phyloP scores from a whole-genome alignment of 1,140 invertebrate genomes.

The Heliconius melpomene region DNA sequence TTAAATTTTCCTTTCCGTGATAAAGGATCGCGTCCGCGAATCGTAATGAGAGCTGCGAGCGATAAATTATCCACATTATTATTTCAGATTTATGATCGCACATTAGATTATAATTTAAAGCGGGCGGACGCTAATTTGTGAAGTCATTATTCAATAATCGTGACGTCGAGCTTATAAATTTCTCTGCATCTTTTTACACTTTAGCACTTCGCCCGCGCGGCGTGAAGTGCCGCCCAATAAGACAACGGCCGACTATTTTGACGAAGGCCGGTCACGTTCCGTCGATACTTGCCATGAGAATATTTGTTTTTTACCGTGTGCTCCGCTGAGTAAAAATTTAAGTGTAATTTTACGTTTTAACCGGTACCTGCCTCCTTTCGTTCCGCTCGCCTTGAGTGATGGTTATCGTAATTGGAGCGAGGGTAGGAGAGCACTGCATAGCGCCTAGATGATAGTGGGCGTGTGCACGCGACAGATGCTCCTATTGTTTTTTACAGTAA shows the following conservation, averaged over 20 bases:
- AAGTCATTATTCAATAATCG: conserved; percentile 78
- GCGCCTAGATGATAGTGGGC: conserved; percentile 58
- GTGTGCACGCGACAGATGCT: conserved; percentile 48
- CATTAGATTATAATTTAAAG: conserved; percentile 57
- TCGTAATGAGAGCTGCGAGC: conserved; percentile 47
- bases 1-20: conserved; percentile 42
- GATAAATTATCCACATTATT: conserved; percentile 56
- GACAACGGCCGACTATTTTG: conserved; percentile 77
- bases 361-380: conserved; percentile 78
- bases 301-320: conserved; percentile 80
- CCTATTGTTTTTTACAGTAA: not conserved
- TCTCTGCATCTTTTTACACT: conserved; percentile 77
- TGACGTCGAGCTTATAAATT: conserved; percentile 76
- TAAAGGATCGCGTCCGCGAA: conserved; percentile 50
- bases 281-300: conserved; percentile 79
- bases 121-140: conserved; percentile 63
- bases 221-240: conserved; percentile 73
- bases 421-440: conserved; percentile 65
- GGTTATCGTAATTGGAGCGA: conserved; percentile 78
- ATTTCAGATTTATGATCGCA: conserved; percentile 51
- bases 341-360: conserved; percentile 80
- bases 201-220: conserved; percentile 71
- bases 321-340: conserved; percentile 74
- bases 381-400: conserved; percentile 79
- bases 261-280: conserved; percentile 79